Evolutionary conservation across 1,140 invertebrate species (phyloP).

Genomic region (Antheraea pernyi): DNA sequence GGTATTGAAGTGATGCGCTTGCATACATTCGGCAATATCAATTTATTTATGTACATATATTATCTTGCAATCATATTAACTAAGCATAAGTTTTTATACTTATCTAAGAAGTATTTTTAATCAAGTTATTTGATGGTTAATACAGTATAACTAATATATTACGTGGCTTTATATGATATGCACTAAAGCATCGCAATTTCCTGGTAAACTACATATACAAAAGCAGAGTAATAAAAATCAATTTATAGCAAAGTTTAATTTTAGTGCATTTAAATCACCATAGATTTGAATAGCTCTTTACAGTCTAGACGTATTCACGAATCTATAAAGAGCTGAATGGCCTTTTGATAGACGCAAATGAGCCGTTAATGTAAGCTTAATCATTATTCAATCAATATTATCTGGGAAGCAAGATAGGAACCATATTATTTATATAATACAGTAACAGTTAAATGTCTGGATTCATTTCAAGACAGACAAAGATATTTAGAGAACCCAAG

Average conservation of each 20-base stretch:
- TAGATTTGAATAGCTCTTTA: background rate
- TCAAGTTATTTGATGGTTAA: background rate
- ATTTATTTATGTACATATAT: too few relatives aligned
- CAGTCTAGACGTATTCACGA: slow-evolving; percentile 1
- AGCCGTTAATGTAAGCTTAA: slow-evolving; percentile 53
- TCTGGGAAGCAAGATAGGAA: background rate
- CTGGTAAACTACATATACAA: background rate
- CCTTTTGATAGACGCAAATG: slow-evolving; percentile 65
- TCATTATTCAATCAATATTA: slow-evolving; percentile 55
- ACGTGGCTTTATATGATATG: background rate
- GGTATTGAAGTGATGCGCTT: too few relatives aligned
- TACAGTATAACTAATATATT: background rate
- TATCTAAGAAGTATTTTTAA: too few relatives aligned
- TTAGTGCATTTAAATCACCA: background rate
- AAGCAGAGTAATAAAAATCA: background rate
- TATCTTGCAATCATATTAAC: too few relatives aligned
- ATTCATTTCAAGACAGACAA: too few relatives aligned
- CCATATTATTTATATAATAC: too few relatives aligned
- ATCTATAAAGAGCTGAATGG: slow-evolving; percentile 35
- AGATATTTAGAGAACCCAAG: too few relatives aligned
- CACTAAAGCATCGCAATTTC: background rate
- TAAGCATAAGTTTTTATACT: too few relatives aligned
- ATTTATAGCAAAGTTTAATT: background rate
- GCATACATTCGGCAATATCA: too few relatives aligned
- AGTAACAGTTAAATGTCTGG: too few relatives aligned